Conservation (phyloP, 2,113 vertebrate genomes). For the Poeciliopsis retropinna region DNA sequence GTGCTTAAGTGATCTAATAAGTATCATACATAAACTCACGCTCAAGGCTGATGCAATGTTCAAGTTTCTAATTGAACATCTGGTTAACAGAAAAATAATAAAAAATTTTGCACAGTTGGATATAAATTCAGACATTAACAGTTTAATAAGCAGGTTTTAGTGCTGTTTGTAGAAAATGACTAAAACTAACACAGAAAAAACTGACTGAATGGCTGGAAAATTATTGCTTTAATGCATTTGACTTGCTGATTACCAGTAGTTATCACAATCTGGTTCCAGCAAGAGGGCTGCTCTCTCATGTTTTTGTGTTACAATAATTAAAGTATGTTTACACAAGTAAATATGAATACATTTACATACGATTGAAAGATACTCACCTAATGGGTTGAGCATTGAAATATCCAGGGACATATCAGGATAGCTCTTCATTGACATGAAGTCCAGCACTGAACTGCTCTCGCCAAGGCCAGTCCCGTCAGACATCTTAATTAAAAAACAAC, state of each 20-base stretch:
- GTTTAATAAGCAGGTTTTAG: not conserved
- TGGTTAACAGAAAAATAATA: too few relatives aligned
- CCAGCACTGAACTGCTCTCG: conserved; percentile 87
- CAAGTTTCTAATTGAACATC: too few relatives aligned
- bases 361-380: conserved; percentile 81
- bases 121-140: too few relatives aligned
- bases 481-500: conserved; percentile 72
- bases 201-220: too few relatives aligned
- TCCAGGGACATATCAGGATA: conserved; percentile 94
- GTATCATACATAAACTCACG: too few relatives aligned
- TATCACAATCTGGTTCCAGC: too few relatives aligned
- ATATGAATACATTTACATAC: not conserved
- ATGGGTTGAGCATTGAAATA: conserved; percentile 90
- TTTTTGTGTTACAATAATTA: not conserved
- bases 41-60: too few relatives aligned
- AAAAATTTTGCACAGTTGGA: too few relatives aligned
- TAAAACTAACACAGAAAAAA: not conserved
- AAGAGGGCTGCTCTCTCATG: not conserved
- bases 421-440: conserved; percentile 91
- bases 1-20: too few relatives aligned
- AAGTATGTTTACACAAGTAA: not conserved
- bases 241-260: too few relatives aligned
- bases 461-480: conserved; percentile 81
- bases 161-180: not conserved
- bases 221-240: too few relatives aligned